A percentile compares a stretch with the other conserved stretches of the same genome.
Evolutionary conservation across 2,888 invertebrate genomes (phyloP).

Genomic region (Cepaea hortensis): DNA sequence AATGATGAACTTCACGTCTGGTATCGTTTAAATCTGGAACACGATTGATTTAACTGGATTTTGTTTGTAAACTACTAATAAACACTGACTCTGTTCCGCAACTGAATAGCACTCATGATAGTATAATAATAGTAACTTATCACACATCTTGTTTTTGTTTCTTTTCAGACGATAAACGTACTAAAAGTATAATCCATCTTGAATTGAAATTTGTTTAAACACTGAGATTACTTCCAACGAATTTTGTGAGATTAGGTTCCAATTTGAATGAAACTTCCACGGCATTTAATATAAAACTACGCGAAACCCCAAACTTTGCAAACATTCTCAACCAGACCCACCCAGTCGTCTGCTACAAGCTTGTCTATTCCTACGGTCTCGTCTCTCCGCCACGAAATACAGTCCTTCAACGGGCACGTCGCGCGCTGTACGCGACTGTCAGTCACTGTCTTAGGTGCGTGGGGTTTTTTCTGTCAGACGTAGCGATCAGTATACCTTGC

Average conservation of each 20-base stretch:
- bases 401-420: background rate
- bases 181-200: background rate
- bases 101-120: too few relatives aligned
- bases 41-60: too few relatives aligned
- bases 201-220: background rate
- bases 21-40: too few relatives aligned
- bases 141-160: too few relatives aligned
- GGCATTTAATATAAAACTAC: background rate
- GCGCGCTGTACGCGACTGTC: slow-evolving; percentile 18
- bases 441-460: background rate
- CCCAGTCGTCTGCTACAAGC: slow-evolving; percentile 15
- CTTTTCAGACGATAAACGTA: too few relatives aligned
- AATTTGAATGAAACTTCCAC: background rate
- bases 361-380: slow-evolving; percentile 16
- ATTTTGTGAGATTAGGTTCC: background rate
- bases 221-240: background rate
- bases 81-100: too few relatives aligned
- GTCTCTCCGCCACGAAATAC: background rate
- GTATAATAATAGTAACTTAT: too few relatives aligned
- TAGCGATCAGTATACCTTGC: background rate
- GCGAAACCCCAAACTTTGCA: background rate
- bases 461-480: background rate
- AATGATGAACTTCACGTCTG: too few relatives aligned
- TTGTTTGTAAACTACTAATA: too few relatives aligned
- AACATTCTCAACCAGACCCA: background rate